Base-by-base conservation (phyloP, 1,140 invertebrate genomes). In the Parasteatoda tepidariorum region DNA sequence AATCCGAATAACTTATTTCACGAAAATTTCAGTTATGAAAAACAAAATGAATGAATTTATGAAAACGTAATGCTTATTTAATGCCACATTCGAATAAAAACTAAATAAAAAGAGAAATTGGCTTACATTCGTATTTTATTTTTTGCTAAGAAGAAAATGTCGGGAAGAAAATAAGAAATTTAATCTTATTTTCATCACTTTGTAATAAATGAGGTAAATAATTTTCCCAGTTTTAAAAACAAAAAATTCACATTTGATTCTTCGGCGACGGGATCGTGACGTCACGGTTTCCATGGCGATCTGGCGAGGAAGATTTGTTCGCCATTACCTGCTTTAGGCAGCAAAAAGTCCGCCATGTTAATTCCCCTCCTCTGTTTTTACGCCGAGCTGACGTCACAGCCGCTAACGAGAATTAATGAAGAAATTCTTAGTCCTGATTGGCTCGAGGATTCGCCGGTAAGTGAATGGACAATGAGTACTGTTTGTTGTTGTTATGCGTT, bases 401-500 rank as follows among this genome's bases (percentile, higher is more conserved):
- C 59, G 61, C 74, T 76, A 76, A 76, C 74, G 74, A 76, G 74
- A 76, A 76, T 76, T 76, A 76, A 76, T 76, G 74, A 76, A 76
- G 74, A 61, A 76, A 76, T 76, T 24, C 74, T 76, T 61, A 38
- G 61, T 61, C 61, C 74, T 76, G 74, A 76, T 76, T 76, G 74
- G 74, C 26, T 66, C 74, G 11, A 30, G 74, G 41, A 62, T 41
- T 66, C 34, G n/a, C 59, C 38, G 61, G 74, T 76, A 76, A 76
- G 74, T 76, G 74, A 76, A 76, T 64, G 74, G 74, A 76, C 59
- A 76, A 76, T 61, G 57, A 26, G 11, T 13, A 48, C 26, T 76
- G 59, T 76, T 62, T 76, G 59, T 76, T 76, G 61, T 62, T 62
- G 74, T 62, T 76, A 54, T 76, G 74, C 74, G 74, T 61, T 76